Base-by-base conservation (phyloP, 2,888 invertebrate genomes). In the Tachina fera region DNA sequence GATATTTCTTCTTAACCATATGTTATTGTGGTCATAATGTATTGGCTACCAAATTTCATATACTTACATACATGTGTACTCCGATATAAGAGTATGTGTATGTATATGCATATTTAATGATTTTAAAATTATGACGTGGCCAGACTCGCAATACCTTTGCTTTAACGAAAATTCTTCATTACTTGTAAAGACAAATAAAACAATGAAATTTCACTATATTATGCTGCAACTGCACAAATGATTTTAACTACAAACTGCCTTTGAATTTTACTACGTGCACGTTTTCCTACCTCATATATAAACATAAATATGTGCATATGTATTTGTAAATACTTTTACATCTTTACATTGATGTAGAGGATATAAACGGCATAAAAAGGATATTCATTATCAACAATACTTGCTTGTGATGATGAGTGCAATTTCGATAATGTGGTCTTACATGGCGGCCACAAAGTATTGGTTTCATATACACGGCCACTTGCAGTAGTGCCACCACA, bases 401-500 rank as follows among this genome's bases (percentile, higher is more conserved):
- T 68, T 63, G 45, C 53, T 71, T 70, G 22, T 75, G 82, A 79
- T 83, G 83, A 86, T 86, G 86, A 86, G 83, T 83, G 85, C 85
- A 86, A 86, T 86, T 83, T 72, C 83, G 86, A 83, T 83, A 86
- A 79, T 86, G 83, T 77, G 86, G 86, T 83, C 86, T 83, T 80
- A 86, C 79, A 86, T 76, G 83, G 67, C 86, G 86, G 86, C 86
- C 86, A 86, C 86, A 86, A 86, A 86, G 72, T 72, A 56, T 68
- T 86, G 86, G 86, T 83, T 81, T 80, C 71, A 19, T 76, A 68
- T 83, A 79, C 76, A 72, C 71, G 83, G 76, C 79, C 71, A 80
- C 83, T 80, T 86, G 71, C 49, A 72, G 13, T 72, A 63, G 53
- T 51, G 31, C 16, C 68, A 77, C 56, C 51, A 49, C 13, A 67